Conservation (phyloP, 1,140 invertebrate genomes). For the Lordiphosa mommai region DNA sequence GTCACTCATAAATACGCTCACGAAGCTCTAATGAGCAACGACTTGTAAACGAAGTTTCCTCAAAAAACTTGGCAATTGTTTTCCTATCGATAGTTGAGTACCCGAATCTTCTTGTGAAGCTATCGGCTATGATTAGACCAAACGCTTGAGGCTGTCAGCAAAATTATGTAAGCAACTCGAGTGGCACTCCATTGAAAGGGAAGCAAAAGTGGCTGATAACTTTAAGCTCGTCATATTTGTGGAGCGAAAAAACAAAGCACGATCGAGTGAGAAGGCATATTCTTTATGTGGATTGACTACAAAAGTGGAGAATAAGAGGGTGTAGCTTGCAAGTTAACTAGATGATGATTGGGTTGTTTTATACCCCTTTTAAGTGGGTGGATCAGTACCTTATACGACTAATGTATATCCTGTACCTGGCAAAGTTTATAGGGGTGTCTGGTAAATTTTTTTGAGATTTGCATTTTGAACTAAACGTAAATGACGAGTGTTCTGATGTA, state of each 20-base stretch:
- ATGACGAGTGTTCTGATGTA: no score
- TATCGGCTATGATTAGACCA: slow-evolving; percentile 41
- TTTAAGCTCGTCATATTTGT: slow-evolving; percentile 2
- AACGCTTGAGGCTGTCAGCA: slow-evolving; percentile 25
- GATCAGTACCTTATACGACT: no score
- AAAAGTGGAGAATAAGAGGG: background rate
- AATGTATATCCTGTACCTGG: no score
- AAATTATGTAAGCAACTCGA: slow-evolving; percentile 30
- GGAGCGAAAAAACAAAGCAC: background rate
- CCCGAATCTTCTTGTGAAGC: slow-evolving; percentile 4
- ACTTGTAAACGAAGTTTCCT: slow-evolving; percentile 1
- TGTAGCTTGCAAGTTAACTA: no score
- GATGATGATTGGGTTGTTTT: no score
- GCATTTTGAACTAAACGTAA: no score
- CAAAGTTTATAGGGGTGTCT: no score
- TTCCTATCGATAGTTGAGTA: slow-evolving; percentile 23
- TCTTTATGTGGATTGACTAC: background rate
- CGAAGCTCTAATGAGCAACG: slow-evolving; percentile 35
- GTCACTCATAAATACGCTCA: slow-evolving; percentile 6
- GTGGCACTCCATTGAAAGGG: slow-evolving; percentile 21
- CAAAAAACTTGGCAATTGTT: slow-evolving; percentile 25
- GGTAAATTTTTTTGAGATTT: no score
- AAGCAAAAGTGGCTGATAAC: slow-evolving; percentile 13
- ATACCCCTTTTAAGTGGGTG: no score
- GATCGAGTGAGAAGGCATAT: background rate